These are phyloP conservation scores for Macaca nemestrina DNA, from an alignment of 2,113 vertebrate genomes.

Conservation along the genomic window DNA sequence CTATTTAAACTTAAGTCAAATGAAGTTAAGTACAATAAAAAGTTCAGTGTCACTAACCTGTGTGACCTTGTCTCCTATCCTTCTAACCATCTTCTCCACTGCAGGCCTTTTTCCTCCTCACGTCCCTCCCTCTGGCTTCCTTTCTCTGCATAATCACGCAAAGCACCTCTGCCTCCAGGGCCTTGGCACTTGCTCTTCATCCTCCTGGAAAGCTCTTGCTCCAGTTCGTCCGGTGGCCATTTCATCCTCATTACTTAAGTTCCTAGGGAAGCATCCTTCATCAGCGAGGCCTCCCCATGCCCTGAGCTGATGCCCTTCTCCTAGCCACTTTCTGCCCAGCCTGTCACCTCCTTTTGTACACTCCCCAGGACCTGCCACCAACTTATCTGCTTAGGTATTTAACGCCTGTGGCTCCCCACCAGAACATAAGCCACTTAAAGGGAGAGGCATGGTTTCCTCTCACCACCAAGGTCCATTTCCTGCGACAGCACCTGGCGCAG, in stretches of 20 bases:
- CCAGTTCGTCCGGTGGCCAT: not conserved
- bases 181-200: not conserved
- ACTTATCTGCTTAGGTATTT: not conserved
- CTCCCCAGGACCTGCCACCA: not conserved
- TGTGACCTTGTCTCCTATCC: not conserved
- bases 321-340: not conserved
- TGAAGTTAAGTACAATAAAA: not conserved
- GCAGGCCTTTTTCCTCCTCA: not conserved
- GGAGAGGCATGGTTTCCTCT: not conserved
- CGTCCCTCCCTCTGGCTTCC: not conserved
- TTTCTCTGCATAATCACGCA: fast-evolving
- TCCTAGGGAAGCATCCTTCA: not conserved
- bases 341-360: not conserved
- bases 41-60: not conserved
- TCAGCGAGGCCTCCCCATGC: not conserved
- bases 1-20: not conserved
- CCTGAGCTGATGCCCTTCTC: not conserved
- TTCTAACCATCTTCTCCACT: too few relatives aligned
- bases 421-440: not conserved
- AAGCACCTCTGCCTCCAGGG: not conserved
- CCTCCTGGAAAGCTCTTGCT: not conserved
- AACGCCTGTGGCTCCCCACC: not conserved
- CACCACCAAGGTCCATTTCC: not conserved
- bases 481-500: not conserved
- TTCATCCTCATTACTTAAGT: not conserved